Conservation (phyloP, 1,140 invertebrate species). For the Sycobia sp. region DNA sequence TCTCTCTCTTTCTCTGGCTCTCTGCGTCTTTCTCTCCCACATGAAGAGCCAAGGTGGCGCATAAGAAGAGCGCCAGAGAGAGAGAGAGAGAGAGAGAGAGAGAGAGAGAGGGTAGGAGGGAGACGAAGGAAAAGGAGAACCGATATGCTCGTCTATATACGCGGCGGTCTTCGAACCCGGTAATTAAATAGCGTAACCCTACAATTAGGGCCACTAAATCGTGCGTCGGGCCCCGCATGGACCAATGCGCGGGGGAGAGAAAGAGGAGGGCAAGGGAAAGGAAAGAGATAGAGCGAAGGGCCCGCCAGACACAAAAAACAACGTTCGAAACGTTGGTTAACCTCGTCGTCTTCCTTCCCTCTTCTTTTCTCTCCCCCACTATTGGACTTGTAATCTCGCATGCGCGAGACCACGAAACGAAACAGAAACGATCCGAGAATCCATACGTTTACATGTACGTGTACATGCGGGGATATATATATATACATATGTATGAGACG, state of each 20-base stretch:
- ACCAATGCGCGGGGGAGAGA: too few relatives aligned
- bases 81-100: conserved; percentile 10
- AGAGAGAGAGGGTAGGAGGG: too few relatives aligned
- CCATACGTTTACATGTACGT: too few relatives aligned
- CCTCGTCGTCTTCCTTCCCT: conserved; percentile 11
- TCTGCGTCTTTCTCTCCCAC: neutral
- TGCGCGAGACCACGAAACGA: conserved; percentile 10
- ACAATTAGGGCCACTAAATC: conserved; percentile 65
- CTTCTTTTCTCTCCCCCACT: conserved; percentile 18
- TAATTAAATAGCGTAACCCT: conserved; percentile 65
- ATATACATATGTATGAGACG: too few relatives aligned
- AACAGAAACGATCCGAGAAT: conserved; percentile 4
- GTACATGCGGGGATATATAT: too few relatives aligned
- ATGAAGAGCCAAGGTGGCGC: neutral
- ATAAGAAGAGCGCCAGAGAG: conserved; percentile 14
- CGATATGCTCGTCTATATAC: conserved; percentile 29
- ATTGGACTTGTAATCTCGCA: conserved; percentile 15
- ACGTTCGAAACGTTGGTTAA: conserved; percentile 47
- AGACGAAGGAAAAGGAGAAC: too few relatives aligned
- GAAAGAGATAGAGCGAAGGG: conserved; percentile 40
- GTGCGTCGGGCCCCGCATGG: conserved; percentile 55
- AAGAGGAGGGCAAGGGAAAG: too few relatives aligned
- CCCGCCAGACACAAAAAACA: conserved; percentile 63
- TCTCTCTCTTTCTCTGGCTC: neutral
- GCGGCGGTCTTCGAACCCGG: conserved; percentile 56